Conservation (phyloP, 1,140 invertebrate species). For the Chelonus insularis region DNA sequence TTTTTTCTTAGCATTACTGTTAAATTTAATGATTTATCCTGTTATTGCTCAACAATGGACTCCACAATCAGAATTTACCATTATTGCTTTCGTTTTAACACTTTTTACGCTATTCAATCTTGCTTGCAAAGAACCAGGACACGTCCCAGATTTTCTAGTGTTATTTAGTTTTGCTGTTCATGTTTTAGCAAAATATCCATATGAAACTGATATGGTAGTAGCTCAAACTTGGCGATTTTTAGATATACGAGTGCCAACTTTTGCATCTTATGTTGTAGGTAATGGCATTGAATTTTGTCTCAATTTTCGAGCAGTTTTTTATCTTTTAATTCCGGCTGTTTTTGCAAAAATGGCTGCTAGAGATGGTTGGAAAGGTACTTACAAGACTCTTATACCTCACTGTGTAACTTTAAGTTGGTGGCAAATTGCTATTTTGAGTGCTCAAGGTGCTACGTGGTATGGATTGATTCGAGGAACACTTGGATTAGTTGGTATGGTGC, state of each 20-base stretch:
- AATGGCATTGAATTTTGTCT: conserved; percentile 85
- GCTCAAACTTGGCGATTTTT: conserved; percentile 78
- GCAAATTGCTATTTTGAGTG: conserved; percentile 78
- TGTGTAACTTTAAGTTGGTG: conserved; percentile 86
- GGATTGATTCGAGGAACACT: conserved; percentile 76
- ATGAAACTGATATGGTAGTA: conserved; percentile 79
- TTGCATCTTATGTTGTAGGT: conserved; percentile 77
- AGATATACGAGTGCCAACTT: conserved; percentile 77
- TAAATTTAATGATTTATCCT: conserved; percentile 77
- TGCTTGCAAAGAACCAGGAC: conserved; percentile 61
- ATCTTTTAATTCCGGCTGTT: conserved; percentile 74
- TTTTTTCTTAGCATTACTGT: conserved; percentile 74
- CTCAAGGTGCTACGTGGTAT: conserved; percentile 79
- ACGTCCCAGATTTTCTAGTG: conserved; percentile 71
- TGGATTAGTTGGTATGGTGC: conserved; percentile 73
- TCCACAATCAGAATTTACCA: conserved; percentile 79
- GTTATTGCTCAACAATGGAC: conserved; percentile 76
- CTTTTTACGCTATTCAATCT: conserved; percentile 76
- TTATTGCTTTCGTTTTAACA: conserved; percentile 72
- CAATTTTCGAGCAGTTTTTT: conserved; percentile 77
- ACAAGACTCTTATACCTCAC: conserved; percentile 78
- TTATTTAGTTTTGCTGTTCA: conserved; percentile 79
- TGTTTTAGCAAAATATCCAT: conserved; percentile 81
- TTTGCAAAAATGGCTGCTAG: conserved; percentile 73
- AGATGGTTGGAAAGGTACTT: conserved; percentile 76